Percentiles rank a stretch among this genome's conserved stretches.
Conservation (phyloP, 2,888 invertebrate species). For the Drosophila nr. medialis region DNA sequence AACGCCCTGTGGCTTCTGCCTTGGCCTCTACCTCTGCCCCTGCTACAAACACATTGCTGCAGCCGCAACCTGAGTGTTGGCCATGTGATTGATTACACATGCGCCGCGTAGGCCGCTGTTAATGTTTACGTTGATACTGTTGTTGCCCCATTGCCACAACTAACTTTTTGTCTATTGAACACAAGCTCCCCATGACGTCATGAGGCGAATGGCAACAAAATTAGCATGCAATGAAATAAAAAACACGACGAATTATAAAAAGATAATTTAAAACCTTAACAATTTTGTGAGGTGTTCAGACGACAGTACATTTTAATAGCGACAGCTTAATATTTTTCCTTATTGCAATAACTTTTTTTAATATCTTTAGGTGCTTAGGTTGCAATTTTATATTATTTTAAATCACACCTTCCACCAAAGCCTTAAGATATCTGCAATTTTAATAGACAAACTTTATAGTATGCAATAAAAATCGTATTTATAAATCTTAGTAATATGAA, state of each 20-base stretch:
- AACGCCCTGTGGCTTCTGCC: constrained; percentile 69
- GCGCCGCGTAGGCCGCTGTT: constrained; percentile 65
- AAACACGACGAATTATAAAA: not conserved
- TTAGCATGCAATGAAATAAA: constrained; percentile 9
- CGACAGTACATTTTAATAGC: constrained; percentile 15
- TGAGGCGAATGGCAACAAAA: constrained; percentile 11
- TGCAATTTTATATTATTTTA: constrained; percentile 1
- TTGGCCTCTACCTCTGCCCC: constrained; percentile 38
- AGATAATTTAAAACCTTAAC: not conserved
- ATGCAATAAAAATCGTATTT: not conserved
- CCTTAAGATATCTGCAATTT: not conserved
- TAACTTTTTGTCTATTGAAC: constrained; percentile 12
- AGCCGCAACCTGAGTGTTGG: constrained; percentile 37
- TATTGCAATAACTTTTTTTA: constrained; percentile 15
- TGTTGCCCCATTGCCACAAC: constrained; percentile 51
- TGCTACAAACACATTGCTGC: constrained; percentile 11
- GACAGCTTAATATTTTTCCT: constrained; percentile 1
- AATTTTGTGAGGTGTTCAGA: constrained; percentile 4
- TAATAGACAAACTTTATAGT: not conserved
- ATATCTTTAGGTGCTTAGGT: constrained; percentile 1
- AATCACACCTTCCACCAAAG: not conserved
- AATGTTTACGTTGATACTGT: constrained; percentile 47
- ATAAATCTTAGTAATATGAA: not conserved
- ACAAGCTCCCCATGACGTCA: constrained; percentile 16
- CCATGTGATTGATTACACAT: constrained; percentile 74